Evolutionary conservation across 1,140 invertebrate genomes (phyloP).

Genomic region (Hirudo medicinalis): DNA sequence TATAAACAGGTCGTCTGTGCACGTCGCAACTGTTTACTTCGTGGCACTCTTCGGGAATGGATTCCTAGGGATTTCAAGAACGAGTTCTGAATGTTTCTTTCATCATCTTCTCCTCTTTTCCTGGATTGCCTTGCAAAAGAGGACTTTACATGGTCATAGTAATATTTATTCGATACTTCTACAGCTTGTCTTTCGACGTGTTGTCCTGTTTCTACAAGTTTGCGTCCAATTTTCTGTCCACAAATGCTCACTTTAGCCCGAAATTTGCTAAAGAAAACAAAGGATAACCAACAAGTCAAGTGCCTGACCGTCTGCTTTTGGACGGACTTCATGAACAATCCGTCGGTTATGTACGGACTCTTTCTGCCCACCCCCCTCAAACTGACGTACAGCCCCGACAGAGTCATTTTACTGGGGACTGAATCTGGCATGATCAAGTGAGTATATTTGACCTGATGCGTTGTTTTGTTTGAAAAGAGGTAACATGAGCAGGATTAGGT

Average conservation of each 20-base stretch:
- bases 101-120: no score
- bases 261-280: conserved; percentile 23
- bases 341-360: conserved; percentile 24
- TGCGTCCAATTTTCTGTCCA: conserved; percentile 1
- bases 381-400: conserved; percentile 23
- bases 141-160: no score
- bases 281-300: conserved; percentile 21
- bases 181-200: no score
- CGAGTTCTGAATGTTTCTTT: no score
- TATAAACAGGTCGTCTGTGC: no score
- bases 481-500: no score
- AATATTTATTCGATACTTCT: no score
- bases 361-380: conserved; percentile 21
- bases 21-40: no score
- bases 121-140: no score
- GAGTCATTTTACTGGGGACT: conserved; percentile 12
- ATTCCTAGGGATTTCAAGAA: no score
- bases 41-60: no score
- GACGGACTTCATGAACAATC: conserved; percentile 24
- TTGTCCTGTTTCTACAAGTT: neutral
- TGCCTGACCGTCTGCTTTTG: conserved; percentile 23
- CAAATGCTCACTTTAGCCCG: conserved; percentile 22
- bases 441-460: conserved; percentile 3
- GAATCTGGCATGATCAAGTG: conserved; percentile 24
- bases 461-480: no score